Evolutionary conservation across 2,888 invertebrate genomes (phyloP), one percentile per base, ranked within the genome.

Genomic region (Acronicta leporina): DNA sequence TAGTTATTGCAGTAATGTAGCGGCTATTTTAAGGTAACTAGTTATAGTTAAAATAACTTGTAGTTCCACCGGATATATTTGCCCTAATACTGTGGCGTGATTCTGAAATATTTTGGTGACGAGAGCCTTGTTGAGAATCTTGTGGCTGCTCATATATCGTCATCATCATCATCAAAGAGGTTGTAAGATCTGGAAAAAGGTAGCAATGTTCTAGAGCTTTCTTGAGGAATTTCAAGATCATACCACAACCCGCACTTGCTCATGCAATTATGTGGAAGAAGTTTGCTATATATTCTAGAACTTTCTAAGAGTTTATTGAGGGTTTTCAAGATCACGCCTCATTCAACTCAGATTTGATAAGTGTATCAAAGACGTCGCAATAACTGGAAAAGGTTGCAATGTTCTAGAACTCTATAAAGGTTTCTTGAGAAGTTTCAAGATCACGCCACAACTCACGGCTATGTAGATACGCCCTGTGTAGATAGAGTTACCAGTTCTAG

Each of bases 401-500:
- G 16, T 44, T 33, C 10, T 7, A 46, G 20, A 15, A 15, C 25
- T 15, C 25, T 43, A 43, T 38, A 9, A 8, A 51, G n/a, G 20
- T 11, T 5, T 33, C 38, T 35, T 9, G 13, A 27, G 5, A 10
- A 52, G 14, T 48, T 46, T 67, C 45, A 41, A 46, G 41, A 63
- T 63, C 72, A 75, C 71, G 76, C 58, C 73, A 72, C 66, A 70
- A 56, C 62, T 54, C 60, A 55, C 61, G 49, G 63, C 60, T 63
- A 57, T 81, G 77, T 85, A 86, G 84, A 82, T 84, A 82, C 33
- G 76, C 77, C 79, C 72, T 65, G 70, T 64, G 49, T 74, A 73
- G 60, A 48, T 83, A 85, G 75, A 75, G 67, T 77, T 80, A 83
- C 77, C 77, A 80, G 79, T 84, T 73, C 71, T 85, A 83, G 81